These are phyloP conservation scores for Spheniscus humboldti DNA, from an alignment of 2,797 vertebrate species.

Conservation along the genomic window DNA sequence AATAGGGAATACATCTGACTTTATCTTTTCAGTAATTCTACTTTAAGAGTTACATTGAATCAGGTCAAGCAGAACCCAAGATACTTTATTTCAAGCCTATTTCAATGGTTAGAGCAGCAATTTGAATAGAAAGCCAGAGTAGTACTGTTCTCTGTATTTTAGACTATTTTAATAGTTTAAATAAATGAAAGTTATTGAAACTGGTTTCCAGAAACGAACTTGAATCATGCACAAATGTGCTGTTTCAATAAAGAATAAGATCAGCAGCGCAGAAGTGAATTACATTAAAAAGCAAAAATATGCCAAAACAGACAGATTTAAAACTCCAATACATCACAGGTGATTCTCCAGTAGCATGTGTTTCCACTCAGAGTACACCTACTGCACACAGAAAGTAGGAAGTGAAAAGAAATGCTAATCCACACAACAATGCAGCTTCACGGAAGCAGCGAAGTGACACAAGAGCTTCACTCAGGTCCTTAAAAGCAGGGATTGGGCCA, in stretches of 20 bases:
- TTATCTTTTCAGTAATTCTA: constrained; percentile 62
- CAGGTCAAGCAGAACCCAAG: constrained; percentile 57
- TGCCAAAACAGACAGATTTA: constrained; percentile 48
- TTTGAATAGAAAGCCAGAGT: constrained; percentile 35
- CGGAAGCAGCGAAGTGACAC: neutral
- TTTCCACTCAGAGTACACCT: constrained; percentile 28
- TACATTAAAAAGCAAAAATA: constrained; percentile 57
- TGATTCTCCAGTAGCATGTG: constrained; percentile 27
- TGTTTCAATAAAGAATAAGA: constrained; percentile 48
- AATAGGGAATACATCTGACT: constrained; percentile 49
- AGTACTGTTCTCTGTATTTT: constrained; percentile 28
- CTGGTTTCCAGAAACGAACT: constrained; percentile 33
- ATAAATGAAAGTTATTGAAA: constrained; percentile 64
- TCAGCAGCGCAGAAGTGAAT: constrained; percentile 43
- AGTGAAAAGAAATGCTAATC: constrained; percentile 44
- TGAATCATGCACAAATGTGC: constrained; percentile 43
- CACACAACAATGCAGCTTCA: neutral
- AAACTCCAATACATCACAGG: constrained; percentile 4
- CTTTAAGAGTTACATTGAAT: constrained; percentile 54
- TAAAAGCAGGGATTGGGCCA: neutral
- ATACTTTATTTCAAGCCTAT: constrained; percentile 64
- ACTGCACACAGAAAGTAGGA: constrained; percentile 1
- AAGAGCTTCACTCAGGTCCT: neutral
- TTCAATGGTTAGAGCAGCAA: constrained; percentile 49
- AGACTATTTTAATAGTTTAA: constrained; percentile 61